Evolutionary conservation across 2,113 vertebrate species (phyloP).

Genomic region (Chinchilla lanigera): DNA sequence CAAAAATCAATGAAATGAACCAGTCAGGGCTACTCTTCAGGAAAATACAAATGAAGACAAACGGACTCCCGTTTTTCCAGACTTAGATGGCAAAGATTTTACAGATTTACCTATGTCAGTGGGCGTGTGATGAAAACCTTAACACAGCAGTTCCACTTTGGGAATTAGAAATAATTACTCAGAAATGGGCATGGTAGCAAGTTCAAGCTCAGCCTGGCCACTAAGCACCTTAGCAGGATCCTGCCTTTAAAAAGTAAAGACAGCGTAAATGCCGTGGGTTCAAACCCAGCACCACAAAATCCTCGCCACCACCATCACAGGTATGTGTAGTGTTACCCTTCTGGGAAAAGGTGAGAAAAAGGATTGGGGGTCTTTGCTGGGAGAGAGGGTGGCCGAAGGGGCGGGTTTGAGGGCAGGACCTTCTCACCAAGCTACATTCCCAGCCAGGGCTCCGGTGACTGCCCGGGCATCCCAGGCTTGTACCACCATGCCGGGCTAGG

Average conservation of each 20-base stretch:
- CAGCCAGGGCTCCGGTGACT: neutral
- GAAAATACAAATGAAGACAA: neutral
- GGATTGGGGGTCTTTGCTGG: neutral
- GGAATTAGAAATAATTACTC: neutral
- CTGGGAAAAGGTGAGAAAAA: neutral
- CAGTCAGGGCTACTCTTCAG: neutral
- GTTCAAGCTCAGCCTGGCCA: neutral
- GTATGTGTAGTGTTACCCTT: neutral
- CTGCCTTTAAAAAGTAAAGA: neutral
- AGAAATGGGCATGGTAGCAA: neutral
- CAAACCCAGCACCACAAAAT: neutral
- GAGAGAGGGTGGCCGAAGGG: neutral
- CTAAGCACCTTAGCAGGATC: neutral
- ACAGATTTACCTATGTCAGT: neutral
- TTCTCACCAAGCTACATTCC: neutral
- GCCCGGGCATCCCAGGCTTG: neutral
- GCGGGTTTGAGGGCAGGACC: neutral
- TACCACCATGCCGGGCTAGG: neutral
- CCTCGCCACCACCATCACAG: neutral
- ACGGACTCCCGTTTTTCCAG: neutral
- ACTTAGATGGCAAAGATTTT: neutral
- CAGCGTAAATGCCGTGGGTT: neutral
- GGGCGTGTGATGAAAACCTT: neutral
- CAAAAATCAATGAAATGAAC: neutral
- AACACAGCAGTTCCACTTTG: neutral